Conservation (phyloP, 2,797 vertebrate species). For the Fringilla coelebs region DNA sequence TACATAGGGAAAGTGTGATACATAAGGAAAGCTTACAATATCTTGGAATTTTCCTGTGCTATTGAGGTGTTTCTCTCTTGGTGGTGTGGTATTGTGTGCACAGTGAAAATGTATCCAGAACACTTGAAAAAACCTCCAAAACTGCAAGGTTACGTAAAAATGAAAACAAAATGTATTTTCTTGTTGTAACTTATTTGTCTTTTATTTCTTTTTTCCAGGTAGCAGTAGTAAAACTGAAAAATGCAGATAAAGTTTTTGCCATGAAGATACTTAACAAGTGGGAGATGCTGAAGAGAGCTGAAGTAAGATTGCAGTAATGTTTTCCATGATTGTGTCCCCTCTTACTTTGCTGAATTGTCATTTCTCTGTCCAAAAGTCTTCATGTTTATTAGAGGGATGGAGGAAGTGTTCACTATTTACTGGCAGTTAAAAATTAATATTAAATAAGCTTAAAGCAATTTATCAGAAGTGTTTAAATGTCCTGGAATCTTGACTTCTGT, state of each 20-base stretch:
- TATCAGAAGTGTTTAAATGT: background rate
- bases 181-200: background rate
- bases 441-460: background rate
- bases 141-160: background rate
- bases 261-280: conserved; percentile 99
- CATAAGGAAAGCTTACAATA: background rate
- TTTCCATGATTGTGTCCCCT: background rate
- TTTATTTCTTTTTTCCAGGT: conserved; percentile 80
- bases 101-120: background rate
- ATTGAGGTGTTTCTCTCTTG: background rate
- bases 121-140: background rate
- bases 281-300: conserved; percentile 99
- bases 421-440: background rate
- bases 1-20: background rate
- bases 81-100: background rate
- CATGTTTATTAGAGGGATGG: background rate
- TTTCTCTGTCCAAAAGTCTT: background rate
- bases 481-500: background rate
- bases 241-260: conserved; percentile 97
- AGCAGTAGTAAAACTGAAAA: conserved; percentile 96
- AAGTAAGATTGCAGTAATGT: conserved; percentile 79
- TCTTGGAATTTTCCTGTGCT: background rate
- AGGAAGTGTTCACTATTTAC: background rate
- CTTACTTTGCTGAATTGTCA: background rate
- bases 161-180: background rate